Conservation (phyloP, 2,113 vertebrate genomes). For the Microtus oregoni region DNA sequence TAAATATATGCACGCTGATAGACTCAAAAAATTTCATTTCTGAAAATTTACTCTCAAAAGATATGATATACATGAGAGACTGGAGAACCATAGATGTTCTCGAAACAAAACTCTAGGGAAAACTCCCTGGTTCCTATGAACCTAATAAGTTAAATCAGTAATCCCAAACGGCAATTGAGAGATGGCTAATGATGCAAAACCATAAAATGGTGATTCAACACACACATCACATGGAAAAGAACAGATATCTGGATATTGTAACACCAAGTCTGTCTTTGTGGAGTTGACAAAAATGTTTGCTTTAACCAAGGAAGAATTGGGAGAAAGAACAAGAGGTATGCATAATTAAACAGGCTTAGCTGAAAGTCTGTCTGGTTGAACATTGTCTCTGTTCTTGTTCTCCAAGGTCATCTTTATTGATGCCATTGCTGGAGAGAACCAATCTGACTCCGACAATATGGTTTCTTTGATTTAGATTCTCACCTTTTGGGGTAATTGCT, state of each 20-base stretch:
- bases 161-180: neutral
- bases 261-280: neutral
- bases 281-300: neutral
- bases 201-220: neutral
- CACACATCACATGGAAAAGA: neutral
- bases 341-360: neutral
- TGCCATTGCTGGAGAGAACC: neutral
- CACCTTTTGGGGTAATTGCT: neutral
- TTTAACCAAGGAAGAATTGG: neutral
- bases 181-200: neutral
- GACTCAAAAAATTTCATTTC: neutral
- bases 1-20: neutral
- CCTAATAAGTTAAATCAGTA: neutral
- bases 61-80: neutral
- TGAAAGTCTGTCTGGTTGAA: neutral
- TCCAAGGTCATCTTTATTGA: neutral
- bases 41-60: conserved; percentile 9
- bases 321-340: neutral
- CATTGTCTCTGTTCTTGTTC: neutral
- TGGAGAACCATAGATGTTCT: neutral
- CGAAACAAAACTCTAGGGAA: neutral
- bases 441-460: neutral
- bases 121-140: neutral
- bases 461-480: too few species aligned
- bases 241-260: neutral